Evolutionary conservation across 2,888 invertebrate species (phyloP).

Genomic region (Noctuana brunneofusca): DNA sequence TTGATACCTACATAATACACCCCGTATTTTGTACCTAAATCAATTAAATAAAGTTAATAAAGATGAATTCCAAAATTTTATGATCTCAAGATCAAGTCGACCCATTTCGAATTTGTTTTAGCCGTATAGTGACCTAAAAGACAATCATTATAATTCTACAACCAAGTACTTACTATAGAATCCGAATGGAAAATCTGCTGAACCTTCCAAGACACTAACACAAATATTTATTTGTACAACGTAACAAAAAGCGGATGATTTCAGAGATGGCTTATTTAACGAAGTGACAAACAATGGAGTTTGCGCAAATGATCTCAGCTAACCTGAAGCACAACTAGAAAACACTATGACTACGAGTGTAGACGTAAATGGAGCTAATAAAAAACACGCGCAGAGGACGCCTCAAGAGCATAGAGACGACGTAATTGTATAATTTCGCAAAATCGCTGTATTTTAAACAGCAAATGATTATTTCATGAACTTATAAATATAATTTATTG

Average conservation of each 20-base stretch:
- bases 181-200: no score
- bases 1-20: no score
- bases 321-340: background rate
- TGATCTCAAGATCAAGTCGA: no score
- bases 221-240: background rate
- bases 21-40: no score
- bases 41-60: no score
- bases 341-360: background rate
- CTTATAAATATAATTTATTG: no score
- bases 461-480: no score
- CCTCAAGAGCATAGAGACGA: background rate
- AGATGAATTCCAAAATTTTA: no score
- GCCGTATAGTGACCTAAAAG: no score
- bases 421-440: background rate
- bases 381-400: background rate
- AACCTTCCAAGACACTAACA: background rate
- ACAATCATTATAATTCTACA: no score
- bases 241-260: background rate
- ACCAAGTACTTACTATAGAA: no score
- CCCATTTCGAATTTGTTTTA: no score
- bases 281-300: background rate
- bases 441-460: background rate
- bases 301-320: conserved; percentile 1
- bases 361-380: conserved; percentile 3
- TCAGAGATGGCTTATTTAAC: background rate